These are phyloP conservation scores for Polydesmus complanatus DNA, from an alignment of 2,888 invertebrate genomes.

Conservation along the genomic window DNA sequence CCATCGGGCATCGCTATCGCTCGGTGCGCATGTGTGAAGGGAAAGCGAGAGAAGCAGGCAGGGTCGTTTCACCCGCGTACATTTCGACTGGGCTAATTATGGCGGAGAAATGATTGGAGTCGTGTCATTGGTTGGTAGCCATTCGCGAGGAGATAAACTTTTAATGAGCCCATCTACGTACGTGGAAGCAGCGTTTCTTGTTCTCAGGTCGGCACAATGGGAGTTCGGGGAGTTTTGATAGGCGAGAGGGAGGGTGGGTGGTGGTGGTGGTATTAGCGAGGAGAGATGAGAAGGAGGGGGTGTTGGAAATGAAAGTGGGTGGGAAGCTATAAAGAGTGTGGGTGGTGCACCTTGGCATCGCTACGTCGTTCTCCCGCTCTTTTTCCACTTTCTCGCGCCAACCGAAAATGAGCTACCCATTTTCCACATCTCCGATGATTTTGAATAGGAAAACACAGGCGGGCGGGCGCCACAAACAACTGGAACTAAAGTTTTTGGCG, in stretches of 20 bases:
- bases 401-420: too few species aligned
- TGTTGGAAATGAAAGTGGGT: neutral
- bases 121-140: slow-evolving; percentile 13
- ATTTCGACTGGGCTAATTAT: slow-evolving; percentile 10
- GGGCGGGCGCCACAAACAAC: neutral
- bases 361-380: too few species aligned
- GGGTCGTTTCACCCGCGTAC: neutral
- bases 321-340: neutral
- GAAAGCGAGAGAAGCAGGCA: neutral
- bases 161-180: slow-evolving; percentile 4
- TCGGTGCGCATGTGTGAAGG: too few species aligned
- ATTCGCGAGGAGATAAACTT: slow-evolving; percentile 9
- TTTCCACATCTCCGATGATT: neutral
- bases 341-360: too few species aligned
- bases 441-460: neutral
- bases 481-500: neutral
- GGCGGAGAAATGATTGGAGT: slow-evolving; percentile 9
- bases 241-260: neutral
- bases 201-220: neutral
- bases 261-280: neutral
- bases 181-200: neutral
- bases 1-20: neutral
- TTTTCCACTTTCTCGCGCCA: too few species aligned
- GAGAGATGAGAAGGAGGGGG: neutral
- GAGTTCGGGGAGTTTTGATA: neutral